A percentile compares a stretch with the other conserved stretches of the same genome.
Evolutionary conservation across 2,797 vertebrate genomes (phyloP).

Genomic region (Pangasius sanitwongsei): DNA sequence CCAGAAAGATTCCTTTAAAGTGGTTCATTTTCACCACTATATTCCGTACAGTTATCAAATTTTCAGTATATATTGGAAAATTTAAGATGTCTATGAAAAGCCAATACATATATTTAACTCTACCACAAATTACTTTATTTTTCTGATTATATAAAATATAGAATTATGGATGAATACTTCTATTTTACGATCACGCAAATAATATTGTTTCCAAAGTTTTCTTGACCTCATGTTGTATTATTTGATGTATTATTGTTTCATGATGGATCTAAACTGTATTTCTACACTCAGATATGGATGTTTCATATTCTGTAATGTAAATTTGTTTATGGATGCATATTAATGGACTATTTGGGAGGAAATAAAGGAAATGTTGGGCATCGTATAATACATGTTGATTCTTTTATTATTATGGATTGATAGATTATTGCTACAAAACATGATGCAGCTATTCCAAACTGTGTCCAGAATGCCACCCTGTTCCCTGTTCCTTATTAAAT

Average conservation of each 20-base stretch:
- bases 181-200: constrained; percentile 53
- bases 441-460: background rate
- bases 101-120: constrained; percentile 50
- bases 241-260: constrained; percentile 72
- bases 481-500: too few species aligned
- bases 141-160: constrained; percentile 57
- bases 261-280: constrained; percentile 67
- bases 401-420: background rate
- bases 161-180: constrained; percentile 53
- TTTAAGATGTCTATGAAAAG: constrained; percentile 57
- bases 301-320: constrained; percentile 78
- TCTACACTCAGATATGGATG: constrained; percentile 67
- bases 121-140: constrained; percentile 65
- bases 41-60: constrained; percentile 42
- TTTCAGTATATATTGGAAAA: constrained; percentile 41
- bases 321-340: constrained; percentile 75
- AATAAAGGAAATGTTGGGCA: constrained; percentile 70
- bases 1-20: constrained; percentile 45
- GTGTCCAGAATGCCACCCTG: background rate
- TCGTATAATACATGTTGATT: constrained; percentile 11
- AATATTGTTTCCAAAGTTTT: constrained; percentile 58
- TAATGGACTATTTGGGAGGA: constrained; percentile 70
- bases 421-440: background rate
- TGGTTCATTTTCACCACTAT: constrained; percentile 45
- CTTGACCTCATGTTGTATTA: constrained; percentile 64